These are phyloP conservation scores for Pantala flavescens DNA, from an alignment of 1,140 invertebrate genomes.

Conservation along the genomic window DNA sequence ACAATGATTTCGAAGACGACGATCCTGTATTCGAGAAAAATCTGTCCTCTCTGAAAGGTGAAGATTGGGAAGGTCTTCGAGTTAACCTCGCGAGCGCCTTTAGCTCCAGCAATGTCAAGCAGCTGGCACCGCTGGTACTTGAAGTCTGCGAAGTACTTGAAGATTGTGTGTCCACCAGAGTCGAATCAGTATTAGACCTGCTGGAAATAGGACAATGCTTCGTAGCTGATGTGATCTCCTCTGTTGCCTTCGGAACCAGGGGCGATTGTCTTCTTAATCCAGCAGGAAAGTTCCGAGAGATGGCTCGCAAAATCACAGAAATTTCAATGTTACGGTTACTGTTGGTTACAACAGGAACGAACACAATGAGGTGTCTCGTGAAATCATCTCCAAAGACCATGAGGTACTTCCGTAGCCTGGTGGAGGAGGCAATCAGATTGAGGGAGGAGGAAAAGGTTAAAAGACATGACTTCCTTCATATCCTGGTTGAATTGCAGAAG, in stretches of 20 bases:
- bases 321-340: neutral
- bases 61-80: neutral
- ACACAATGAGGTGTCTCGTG: neutral
- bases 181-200: neutral
- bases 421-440: neutral
- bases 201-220: neutral
- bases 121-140: neutral
- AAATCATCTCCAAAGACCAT: neutral
- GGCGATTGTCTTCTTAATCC: neutral
- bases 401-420: neutral
- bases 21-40: neutral
- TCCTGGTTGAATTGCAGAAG: neutral
- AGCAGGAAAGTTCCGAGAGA: neutral
- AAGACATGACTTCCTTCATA: neutral
- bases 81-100: neutral
- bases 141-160: neutral
- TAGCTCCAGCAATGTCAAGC: neutral
- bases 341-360: neutral
- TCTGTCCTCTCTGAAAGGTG: neutral
- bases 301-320: neutral
- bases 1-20: neutral
- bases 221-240: neutral
- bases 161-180: neutral
- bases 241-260: neutral
- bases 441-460: neutral